Percentiles rank a stretch among this genome's conserved stretches.
phyloP scores from a whole-genome alignment of 2,888 invertebrate genomes.

The Xestoiulus laeticollis region DNA sequence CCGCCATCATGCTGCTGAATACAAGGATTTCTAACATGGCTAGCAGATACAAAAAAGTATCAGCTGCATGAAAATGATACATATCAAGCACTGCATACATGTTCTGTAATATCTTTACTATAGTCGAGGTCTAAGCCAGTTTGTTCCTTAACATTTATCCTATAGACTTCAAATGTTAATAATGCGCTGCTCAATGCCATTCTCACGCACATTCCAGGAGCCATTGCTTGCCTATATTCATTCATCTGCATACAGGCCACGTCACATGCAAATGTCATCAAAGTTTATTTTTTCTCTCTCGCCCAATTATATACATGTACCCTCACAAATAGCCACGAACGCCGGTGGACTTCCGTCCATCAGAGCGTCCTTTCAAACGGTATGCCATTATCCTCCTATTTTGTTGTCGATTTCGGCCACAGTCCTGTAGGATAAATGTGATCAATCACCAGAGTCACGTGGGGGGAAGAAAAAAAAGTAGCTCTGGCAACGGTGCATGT shows the following conservation, averaged over 20 bases:
- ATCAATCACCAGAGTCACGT: conserved; percentile 45
- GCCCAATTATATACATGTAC: background rate
- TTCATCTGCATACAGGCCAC: background rate
- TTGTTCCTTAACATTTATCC: too few species aligned
- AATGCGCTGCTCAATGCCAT: too few species aligned
- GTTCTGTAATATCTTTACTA: too few species aligned
- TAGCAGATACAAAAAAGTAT: too few species aligned
- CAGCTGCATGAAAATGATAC: too few species aligned
- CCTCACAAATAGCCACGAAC: conserved; percentile 17
- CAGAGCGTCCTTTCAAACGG: background rate
- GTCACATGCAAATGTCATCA: background rate
- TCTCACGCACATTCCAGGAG: background rate
- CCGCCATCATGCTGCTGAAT: too few species aligned
- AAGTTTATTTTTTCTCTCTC: background rate
- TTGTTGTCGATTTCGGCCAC: conserved; percentile 52
- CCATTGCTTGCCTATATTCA: background rate
- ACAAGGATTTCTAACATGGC: too few species aligned
- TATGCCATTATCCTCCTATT: conserved; percentile 45
- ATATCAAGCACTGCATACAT: too few species aligned
- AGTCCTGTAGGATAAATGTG: conserved; percentile 50
- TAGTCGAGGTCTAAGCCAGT: too few species aligned
- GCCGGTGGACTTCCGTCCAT: conserved; percentile 16
- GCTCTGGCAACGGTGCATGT: background rate
- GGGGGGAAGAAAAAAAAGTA: too few species aligned
- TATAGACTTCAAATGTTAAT: too few species aligned